Evolutionary conservation across 2,888 invertebrate species (phyloP).

Genomic region (Erynnis tages): DNA sequence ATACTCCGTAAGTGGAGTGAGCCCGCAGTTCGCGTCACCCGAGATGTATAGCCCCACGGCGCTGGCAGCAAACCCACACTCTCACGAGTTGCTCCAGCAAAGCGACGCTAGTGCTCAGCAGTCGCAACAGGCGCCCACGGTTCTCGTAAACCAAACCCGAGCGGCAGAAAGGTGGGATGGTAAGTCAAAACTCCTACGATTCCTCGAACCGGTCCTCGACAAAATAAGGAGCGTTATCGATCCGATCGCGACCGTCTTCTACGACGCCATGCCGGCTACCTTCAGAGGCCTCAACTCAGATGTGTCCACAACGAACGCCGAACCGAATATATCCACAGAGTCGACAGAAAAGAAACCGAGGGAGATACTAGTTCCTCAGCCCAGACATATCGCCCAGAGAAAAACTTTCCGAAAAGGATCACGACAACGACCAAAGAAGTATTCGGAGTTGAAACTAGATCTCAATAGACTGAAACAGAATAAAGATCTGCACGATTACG

Average conservation of each 20-base stretch:
- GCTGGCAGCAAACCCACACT: constrained; percentile 61
- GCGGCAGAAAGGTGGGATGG: constrained; percentile 78
- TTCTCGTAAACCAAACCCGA: constrained; percentile 67
- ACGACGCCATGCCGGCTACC: constrained; percentile 66
- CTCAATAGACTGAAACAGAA: constrained; percentile 67
- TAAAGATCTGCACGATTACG: constrained; percentile 69
- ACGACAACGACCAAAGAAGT: constrained; percentile 63
- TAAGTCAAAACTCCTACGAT: constrained; percentile 74
- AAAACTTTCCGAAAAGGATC: constrained; percentile 59
- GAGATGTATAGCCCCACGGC: constrained; percentile 74
- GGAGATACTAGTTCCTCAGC: constrained; percentile 68
- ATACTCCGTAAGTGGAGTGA: constrained; percentile 77
- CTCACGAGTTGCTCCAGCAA: constrained; percentile 69
- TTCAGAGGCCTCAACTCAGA: constrained; percentile 68
- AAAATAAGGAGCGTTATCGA: constrained; percentile 61
- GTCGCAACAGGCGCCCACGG: constrained; percentile 73
- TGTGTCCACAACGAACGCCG: constrained; percentile 56
- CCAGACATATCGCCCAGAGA: constrained; percentile 68
- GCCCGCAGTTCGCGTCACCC: constrained; percentile 71
- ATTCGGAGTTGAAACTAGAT: constrained; percentile 62
- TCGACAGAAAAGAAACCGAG: constrained; percentile 58
- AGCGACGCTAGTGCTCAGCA: constrained; percentile 76
- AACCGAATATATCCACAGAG: constrained; percentile 42
- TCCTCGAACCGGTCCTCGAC: constrained; percentile 69
- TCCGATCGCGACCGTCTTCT: constrained; percentile 68